Evolutionary conservation across 2,888 invertebrate species (phyloP), one percentile per base, ranked within the genome.

Genomic region (Aelia acuminata): DNA sequence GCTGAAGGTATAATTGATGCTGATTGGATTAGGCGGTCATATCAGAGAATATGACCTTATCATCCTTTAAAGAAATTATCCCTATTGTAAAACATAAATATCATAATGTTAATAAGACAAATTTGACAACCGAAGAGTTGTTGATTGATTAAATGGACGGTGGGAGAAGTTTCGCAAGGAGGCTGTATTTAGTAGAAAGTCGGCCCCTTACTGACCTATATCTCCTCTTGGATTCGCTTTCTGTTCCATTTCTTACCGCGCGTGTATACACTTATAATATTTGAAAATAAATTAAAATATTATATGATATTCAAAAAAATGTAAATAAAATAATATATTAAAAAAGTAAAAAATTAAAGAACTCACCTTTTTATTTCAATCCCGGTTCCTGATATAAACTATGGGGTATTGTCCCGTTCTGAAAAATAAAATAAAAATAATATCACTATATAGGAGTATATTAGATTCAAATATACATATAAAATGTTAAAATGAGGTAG

Each of bases 141-240:
- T 47, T 47, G 80, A 80, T 80, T 80, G 80, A 80, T 43, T 80
- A 80, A 80, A 47, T 80, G 80, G 22, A 5, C 43, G 13, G 80
- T 22, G 43, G 80, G 80, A n/a, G n/a, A n/a, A 47, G 80, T 80
- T 80, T 80, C 80, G 80, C 80, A 80, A 80, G 80, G 10, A 47
- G 80, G 43, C 80, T 43, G 80, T 80, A 80, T 80, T 80, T 80
- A 80, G 80, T 80, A 80, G 80, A 80, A 80, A 80, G 80, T 80
- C 47, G 80, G 80, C 80, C 80, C 80, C 80, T 80, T 39, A 80
- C 80, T 80, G 80, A 80, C 80, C 80, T 80, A 80, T 80, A 43
- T 80, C 80, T 80, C 43, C n/a, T 22, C 80, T n/a, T 22, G 43
- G 80, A 80, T 80, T 80, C 80, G 43, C 80, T 80, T 80, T 80